Percentiles rank a stretch among this genome's conserved stretches.
phyloP scores from a whole-genome alignment of 2,113 vertebrate species.

The Emydura subglobosa region DNA sequence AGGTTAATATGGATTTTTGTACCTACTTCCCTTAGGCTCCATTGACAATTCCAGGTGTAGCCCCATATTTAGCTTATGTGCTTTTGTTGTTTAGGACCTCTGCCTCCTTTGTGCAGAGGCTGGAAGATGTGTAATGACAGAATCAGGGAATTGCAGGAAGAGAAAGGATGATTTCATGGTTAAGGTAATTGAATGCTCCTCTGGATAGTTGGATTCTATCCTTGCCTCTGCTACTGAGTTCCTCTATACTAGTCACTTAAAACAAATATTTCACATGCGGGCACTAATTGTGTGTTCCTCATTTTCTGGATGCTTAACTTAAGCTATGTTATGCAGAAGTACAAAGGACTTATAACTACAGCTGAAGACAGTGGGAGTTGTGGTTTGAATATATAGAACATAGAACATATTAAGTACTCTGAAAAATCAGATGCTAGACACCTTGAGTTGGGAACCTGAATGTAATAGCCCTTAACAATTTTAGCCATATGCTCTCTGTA shows the following conservation, averaged over 20 bases:
- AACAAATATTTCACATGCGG: neutral
- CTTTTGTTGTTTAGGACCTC: too few relatives aligned
- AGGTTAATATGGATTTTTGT: too few relatives aligned
- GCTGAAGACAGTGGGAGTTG: neutral
- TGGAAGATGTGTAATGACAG: too few relatives aligned
- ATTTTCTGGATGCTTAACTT: neutral
- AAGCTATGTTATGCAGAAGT: neutral
- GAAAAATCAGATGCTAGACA: fast-evolving
- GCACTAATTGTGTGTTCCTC: neutral
- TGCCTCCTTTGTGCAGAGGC: too few relatives aligned
- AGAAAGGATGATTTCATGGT: neutral
- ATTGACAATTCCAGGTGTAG: too few relatives aligned
- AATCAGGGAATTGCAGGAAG: too few relatives aligned
- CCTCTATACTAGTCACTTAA: too few relatives aligned
- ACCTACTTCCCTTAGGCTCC: too few relatives aligned
- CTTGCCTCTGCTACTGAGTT: neutral
- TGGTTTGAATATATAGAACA: neutral
- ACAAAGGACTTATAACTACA: neutral
- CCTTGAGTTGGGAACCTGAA: neutral
- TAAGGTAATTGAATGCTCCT: neutral
- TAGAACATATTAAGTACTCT: neutral
- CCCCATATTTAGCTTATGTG: too few relatives aligned
- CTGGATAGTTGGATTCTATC: neutral
- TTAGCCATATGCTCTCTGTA: neutral
- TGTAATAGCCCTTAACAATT: neutral